A percentile compares a stretch with the other conserved stretches of the same genome.
Evolutionary conservation across 2,797 vertebrate genomes (phyloP).

Genomic region (Atherinosoma microstoma): DNA sequence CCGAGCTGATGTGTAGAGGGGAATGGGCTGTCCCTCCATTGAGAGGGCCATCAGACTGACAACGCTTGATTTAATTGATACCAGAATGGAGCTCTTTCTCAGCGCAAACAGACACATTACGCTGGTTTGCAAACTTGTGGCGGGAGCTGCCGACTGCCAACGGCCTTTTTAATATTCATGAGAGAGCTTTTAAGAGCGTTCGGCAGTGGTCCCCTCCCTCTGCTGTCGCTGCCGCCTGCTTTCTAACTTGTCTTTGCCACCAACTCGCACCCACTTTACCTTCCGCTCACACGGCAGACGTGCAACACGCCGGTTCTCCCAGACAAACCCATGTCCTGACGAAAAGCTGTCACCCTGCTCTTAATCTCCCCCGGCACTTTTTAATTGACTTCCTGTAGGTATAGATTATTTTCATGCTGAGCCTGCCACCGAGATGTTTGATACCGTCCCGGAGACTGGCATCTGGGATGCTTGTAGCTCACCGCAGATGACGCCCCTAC

Average conservation of each 20-base stretch:
- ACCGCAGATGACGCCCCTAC: constrained; percentile 64
- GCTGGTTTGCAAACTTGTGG: constrained; percentile 93
- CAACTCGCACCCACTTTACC: constrained; percentile 55
- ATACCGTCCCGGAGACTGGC: constrained; percentile 80
- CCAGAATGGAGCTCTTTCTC: constrained; percentile 87
- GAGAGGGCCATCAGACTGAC: constrained; percentile 93
- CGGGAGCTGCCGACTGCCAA: constrained; percentile 89
- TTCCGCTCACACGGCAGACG: constrained; percentile 57
- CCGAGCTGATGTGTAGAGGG: constrained; percentile 91
- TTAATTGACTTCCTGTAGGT: constrained; percentile 96
- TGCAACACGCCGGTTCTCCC: constrained; percentile 48
- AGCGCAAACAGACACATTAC: constrained; percentile 92
- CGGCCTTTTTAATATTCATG: constrained; percentile 95
- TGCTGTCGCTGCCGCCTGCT: constrained; percentile 35
- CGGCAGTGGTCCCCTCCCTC: constrained; percentile 72
- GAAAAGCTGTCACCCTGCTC: constrained; percentile 90
- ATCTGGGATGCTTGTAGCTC: constrained; percentile 77
- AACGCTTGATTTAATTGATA: constrained; percentile 95
- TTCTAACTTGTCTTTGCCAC: constrained; percentile 53
- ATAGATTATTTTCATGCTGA: constrained; percentile 90
- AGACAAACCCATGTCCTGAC: constrained; percentile 86
- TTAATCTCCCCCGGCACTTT: constrained; percentile 94
- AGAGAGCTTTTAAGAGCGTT: constrained; percentile 89
- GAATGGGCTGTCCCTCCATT: constrained; percentile 94
- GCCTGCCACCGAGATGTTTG: constrained; percentile 88